Evolutionary conservation across 2,797 vertebrate genomes (phyloP).

Genomic region (Perodicticus potto): DNA sequence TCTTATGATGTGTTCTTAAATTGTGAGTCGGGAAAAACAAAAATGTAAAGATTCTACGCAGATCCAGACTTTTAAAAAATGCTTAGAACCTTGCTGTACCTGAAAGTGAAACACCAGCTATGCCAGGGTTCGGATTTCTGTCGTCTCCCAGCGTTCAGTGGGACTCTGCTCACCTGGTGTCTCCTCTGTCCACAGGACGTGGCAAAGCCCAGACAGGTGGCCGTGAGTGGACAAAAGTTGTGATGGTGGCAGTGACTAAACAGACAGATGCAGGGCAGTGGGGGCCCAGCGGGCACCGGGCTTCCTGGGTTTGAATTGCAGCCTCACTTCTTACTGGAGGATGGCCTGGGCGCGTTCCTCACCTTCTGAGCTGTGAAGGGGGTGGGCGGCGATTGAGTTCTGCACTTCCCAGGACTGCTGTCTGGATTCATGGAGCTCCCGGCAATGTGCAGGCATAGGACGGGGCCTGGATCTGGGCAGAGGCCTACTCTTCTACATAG

Average conservation of each 20-base stretch:
- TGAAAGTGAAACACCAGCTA: no score
- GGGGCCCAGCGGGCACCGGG: rapidly evolving
- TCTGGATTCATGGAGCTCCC: rapidly evolving
- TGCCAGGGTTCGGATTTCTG: rapidly evolving
- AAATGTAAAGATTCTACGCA: neutral
- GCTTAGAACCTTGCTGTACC: rapidly evolving
- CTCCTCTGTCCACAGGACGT: rapidly evolving
- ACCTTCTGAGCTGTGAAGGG: rapidly evolving
- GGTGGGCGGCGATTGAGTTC: rapidly evolving
- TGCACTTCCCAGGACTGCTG: rapidly evolving
- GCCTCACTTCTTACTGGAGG: neutral
- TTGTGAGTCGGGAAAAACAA: neutral
- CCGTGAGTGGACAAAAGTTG: rapidly evolving
- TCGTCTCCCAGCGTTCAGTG: rapidly evolving
- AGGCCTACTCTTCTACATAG: no score
- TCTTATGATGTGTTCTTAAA: constrained; percentile 13
- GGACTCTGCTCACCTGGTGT: rapidly evolving
- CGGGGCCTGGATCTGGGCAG: rapidly evolving
- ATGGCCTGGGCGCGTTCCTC: rapidly evolving
- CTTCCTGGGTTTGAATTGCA: neutral
- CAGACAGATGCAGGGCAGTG: rapidly evolving
- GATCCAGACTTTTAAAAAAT: neutral
- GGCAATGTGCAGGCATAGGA: rapidly evolving
- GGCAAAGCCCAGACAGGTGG: neutral
- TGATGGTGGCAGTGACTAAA: rapidly evolving